Evolutionary conservation across 2,797 vertebrate genomes (phyloP).

Genomic region (Phrynocephalus vlangalii): DNA sequence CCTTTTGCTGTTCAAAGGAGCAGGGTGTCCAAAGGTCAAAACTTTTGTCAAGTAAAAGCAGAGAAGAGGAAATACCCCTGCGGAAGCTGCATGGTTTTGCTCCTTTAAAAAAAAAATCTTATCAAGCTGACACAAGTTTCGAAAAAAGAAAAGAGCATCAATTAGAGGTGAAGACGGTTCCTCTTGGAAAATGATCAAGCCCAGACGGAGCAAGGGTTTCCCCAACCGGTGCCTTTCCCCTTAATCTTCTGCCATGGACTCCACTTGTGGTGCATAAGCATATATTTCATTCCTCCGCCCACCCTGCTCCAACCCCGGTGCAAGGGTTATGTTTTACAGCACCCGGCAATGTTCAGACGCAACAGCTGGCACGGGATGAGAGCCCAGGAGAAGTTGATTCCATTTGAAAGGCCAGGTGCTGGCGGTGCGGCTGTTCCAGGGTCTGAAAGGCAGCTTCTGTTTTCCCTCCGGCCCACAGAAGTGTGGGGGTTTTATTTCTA

Average conservation of each 20-base stretch:
- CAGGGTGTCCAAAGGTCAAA: slow-evolving; percentile 63
- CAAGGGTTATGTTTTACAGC: slow-evolving; percentile 55
- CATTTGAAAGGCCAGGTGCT: slow-evolving; percentile 38
- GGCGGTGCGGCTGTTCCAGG: slow-evolving; percentile 13
- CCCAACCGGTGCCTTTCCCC: slow-evolving; percentile 37
- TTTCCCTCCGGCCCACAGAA: neutral
- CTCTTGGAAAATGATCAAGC: slow-evolving; percentile 71
- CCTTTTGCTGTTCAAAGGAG: slow-evolving; percentile 65
- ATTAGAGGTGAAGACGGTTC: slow-evolving; percentile 75
- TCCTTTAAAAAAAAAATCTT: neutral
- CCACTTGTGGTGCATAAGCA: slow-evolving; percentile 23
- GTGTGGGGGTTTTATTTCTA: slow-evolving; percentile 51
- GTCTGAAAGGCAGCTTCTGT: neutral
- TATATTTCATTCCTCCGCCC: slow-evolving; percentile 16
- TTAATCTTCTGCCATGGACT: slow-evolving; percentile 65
- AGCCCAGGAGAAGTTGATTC: slow-evolving; percentile 49
- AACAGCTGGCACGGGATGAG: slow-evolving; percentile 48
- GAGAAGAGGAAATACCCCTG: slow-evolving; percentile 62
- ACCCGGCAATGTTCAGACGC: slow-evolving; percentile 59
- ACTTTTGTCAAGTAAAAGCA: slow-evolving; percentile 53
- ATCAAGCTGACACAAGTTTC: slow-evolving; percentile 61
- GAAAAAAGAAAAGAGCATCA: slow-evolving; percentile 57
- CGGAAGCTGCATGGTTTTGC: slow-evolving; percentile 49
- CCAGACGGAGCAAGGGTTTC: slow-evolving; percentile 63
- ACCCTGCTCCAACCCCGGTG: slow-evolving; percentile 60